Evolutionary conservation across 2,888 invertebrate genomes (phyloP).

Genomic region (Frankliniella intonsa): DNA sequence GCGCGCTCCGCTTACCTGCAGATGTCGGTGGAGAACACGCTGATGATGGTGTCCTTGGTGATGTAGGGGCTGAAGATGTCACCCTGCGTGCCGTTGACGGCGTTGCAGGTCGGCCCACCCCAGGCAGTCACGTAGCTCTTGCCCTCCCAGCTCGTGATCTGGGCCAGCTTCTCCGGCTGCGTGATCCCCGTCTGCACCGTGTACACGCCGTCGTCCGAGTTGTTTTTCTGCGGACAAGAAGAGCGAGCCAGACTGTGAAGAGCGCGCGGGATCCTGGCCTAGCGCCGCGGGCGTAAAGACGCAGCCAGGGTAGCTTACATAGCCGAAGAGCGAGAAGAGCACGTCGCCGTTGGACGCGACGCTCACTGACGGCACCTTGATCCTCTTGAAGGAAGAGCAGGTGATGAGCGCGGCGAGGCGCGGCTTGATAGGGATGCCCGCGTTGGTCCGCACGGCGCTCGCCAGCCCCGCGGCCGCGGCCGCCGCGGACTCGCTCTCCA

Average conservation of each 20-base stretch:
- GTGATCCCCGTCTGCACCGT: background rate
- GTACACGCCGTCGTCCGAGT: background rate
- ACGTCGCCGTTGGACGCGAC: background rate
- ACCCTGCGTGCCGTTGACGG: conserved; percentile 15
- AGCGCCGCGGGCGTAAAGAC: background rate
- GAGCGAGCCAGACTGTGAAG: background rate
- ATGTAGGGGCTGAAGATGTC: conserved; percentile 22
- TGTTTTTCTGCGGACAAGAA: background rate
- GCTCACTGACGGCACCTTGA: background rate
- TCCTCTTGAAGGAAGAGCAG: conserved; percentile 8
- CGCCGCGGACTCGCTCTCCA: background rate
- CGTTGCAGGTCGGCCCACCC: background rate
- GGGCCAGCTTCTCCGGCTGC: background rate
- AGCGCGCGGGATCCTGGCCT: too few relatives aligned
- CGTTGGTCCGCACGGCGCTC: background rate
- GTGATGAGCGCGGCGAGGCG: conserved; percentile 18
- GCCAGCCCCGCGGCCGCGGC: background rate
- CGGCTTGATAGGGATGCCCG: background rate
- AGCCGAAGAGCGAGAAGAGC: background rate
- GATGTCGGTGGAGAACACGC: conserved; percentile 20
- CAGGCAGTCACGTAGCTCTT: background rate
- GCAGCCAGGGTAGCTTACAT: background rate
- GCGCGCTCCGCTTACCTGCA: background rate
- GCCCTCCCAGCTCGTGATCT: conserved; percentile 7
- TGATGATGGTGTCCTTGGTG: background rate